These are phyloP conservation scores for Drosophila pseudoananassae DNA, from an alignment of 1,140 invertebrate genomes.

Conservation along the genomic window DNA sequence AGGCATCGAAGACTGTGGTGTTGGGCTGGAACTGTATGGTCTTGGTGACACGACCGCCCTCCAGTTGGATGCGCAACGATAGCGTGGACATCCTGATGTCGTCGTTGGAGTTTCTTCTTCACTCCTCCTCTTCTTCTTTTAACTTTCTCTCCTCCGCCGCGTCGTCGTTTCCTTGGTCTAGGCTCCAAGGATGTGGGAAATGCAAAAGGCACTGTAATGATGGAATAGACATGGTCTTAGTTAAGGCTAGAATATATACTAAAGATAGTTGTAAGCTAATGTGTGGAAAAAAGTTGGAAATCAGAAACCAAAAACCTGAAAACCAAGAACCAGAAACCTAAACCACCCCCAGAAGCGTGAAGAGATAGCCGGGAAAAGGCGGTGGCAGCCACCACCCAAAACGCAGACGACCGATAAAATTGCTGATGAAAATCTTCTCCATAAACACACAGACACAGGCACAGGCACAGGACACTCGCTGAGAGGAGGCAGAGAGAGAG, in stretches of 20 bases:
- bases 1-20: conserved; percentile 97
- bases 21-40: conserved; percentile 99
- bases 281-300: conserved; percentile 42
- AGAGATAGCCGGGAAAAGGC: conserved; percentile 50
- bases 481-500: conserved; percentile 23
- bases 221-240: neutral
- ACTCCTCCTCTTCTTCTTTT: conserved; percentile 35
- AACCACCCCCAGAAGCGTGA: conserved; percentile 65
- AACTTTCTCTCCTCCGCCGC: conserved; percentile 38
- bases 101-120: conserved; percentile 27
- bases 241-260: neutral
- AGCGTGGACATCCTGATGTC: conserved; percentile 86
- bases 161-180: conserved; percentile 63
- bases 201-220: conserved; percentile 76
- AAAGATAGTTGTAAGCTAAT: conserved; percentile 2
- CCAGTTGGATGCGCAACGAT: conserved; percentile 96
- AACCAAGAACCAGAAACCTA: conserved; percentile 7
- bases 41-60: conserved; percentile 96
- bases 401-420: conserved; percentile 71
- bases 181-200: conserved; percentile 61
- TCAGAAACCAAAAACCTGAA: conserved; percentile 21
- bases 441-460: conserved; percentile 36
- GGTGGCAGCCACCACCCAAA: conserved; percentile 73
- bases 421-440: conserved; percentile 75
- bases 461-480: conserved; percentile 13